Evolutionary conservation across 2,113 vertebrate species (phyloP), one percentile per base, ranked within the genome.

Genomic region (Carettochelys insculpta): DNA sequence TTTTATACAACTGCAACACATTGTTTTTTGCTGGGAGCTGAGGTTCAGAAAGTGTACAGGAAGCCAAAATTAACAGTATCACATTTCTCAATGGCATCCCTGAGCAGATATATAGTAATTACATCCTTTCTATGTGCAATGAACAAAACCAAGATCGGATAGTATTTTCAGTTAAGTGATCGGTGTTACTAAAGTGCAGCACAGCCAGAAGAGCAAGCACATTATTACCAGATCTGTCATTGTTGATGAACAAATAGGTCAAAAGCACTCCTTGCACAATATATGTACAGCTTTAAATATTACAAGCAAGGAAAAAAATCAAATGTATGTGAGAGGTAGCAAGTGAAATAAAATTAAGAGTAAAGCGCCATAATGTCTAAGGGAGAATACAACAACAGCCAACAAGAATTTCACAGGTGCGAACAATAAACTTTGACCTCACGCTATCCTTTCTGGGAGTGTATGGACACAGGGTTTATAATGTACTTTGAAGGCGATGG

Each of bases 131-230:
- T 85, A 78, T 52, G 82, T 92, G 90, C 94, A 87, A 82, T 85
- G 95, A 97, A 97, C 92, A 98, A 97, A 97, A 87, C 95, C 95
- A 97, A 95, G 97, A 96, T 97, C 98, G 97, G 90, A 93, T 88
- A 94, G 90, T 93, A 95, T 97, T 97, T 96, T 97, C 98, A 98
- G 77, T 97, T 97, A 98, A 97, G 97, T 95, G 94, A 95, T 92
- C 94, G 94, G 95, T 92, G 95, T 96, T 88, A 95, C 88, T 96
- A 85, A 97, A 94, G 95, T 91, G 91, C 93, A 94, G 88, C 94
- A 94, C 93, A 97, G 96, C 92, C 96, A 97, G 95, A 97, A 96
- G 19, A 95, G 92, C 92, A 92, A 94, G 95, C 77, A 85, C 65
- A 38, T 97, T 97, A 98, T 98, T 97, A 96, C 95, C 92, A 96